These are phyloP conservation scores for Chrysolina haemoptera DNA, from an alignment of 2,888 invertebrate species.

Conservation along the genomic window DNA sequence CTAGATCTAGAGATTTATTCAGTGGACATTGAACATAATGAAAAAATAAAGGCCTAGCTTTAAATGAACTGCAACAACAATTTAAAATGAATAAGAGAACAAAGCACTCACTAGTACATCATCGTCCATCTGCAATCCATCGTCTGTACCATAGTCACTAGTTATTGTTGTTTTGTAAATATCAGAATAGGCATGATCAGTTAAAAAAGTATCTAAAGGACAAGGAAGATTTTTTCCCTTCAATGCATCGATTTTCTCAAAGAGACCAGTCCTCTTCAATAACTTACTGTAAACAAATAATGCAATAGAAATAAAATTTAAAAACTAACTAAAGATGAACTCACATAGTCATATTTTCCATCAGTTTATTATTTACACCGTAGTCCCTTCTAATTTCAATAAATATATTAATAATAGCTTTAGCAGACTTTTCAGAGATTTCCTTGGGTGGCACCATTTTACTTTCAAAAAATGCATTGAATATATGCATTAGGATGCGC, in stretches of 20 bases:
- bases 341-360: constrained; percentile 52
- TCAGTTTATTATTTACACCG: constrained; percentile 44
- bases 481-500: constrained; percentile 45
- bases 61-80: background rate
- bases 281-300: constrained; percentile 43
- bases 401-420: constrained; percentile 49
- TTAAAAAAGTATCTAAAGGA: constrained; percentile 43
- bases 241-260: constrained; percentile 45
- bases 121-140: constrained; percentile 27
- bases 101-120: constrained; percentile 11
- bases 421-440: constrained; percentile 42
- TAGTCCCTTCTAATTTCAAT: constrained; percentile 43
- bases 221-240: constrained; percentile 46
- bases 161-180: constrained; percentile 46
- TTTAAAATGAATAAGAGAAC: background rate
- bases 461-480: constrained; percentile 45
- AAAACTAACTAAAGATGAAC: constrained; percentile 30
- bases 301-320: background rate
- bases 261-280: constrained; percentile 44
- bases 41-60: background rate
- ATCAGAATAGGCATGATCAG: constrained; percentile 36
- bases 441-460: constrained; percentile 40
- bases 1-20: too few relatives aligned
- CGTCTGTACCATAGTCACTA: constrained; percentile 55
- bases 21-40: background rate